Evolutionary conservation across 2,797 vertebrate species (phyloP), one percentile per base, ranked within the genome.

Genomic region (Chaenodraco wilsoni): DNA sequence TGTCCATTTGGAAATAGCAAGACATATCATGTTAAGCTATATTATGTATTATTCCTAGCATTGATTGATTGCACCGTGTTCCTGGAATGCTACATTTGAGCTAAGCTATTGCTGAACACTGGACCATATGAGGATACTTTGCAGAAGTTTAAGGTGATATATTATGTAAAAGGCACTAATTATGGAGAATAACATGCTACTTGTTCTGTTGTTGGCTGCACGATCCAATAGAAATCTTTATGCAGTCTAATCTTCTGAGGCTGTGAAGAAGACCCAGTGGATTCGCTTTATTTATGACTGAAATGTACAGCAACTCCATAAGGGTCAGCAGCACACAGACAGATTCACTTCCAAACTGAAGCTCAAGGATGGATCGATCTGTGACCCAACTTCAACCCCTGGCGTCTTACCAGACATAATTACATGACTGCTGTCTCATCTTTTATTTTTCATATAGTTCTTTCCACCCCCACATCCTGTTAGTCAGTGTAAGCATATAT

Each of bases 341-440:
- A 45, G 60, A 63, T 49, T 49, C 60, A 49, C 12, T 63, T 37
- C 16, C 49, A 19, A 49, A 49, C 31, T 37, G 12, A 63, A 49
- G 45, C 45, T 37, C 12, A 19, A 63, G 45, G 46, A 49, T 37
- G 31, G 43, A 61, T 61, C 21, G 5, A 61, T 61, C 21, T 44
- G 43, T 45, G 43, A 61, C 9, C 43, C 21, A 31, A 61, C 3
- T 27, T 27, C 15, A 31, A 61, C 33, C 33, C 33, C 33, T 37
- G 33, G 6, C 8, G 8, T 37, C 33, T 37, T 9, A 37, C 33
- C 33, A 37, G 33, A 37, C 9, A 37, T 37, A 37, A 37, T 37
- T 2, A 37, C 33, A 7, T 37, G 33, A 37, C 33, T 37, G 33
- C 33, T 9, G 33, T 37, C 7, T 37, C 33, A 37, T 37, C 33